Base-by-base conservation (phyloP, 2,888 invertebrate species). In the Acanthosepion lycidas region DNA sequence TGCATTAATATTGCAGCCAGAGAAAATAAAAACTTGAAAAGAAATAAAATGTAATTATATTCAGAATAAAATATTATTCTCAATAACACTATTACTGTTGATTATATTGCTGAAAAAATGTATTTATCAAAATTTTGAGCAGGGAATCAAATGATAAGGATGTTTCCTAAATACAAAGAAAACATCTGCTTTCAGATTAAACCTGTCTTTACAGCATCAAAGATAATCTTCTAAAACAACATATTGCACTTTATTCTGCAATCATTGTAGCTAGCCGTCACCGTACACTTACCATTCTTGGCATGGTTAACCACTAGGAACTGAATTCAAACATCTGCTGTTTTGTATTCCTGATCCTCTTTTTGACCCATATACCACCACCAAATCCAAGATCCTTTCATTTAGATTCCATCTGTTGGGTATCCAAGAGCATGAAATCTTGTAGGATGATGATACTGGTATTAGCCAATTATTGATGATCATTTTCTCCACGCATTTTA, bases 301-400 rank as follows among this genome's bases (percentile, higher is more conserved):
- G n/a, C 78, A 78, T 78, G n/a, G 59, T 59, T 59, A 78, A n/a
- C 78, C 78, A n/a, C n/a, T 9, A 78, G n/a, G 78, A 78, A 78
- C 78, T 78, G 78, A 78, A 78, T n/a, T n/a, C n/a, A 78, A 78
- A 78, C 78, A 78, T 78, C 78, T 78, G 78, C 78, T 78, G 78
- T 78, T 78, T 78, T 78, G 78, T n/a, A n/a, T 9, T 78, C 15
- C n/a, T 28, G n/a, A 78, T 78, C 12, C 78, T 78, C 78, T 64
- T 9, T n/a, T 78, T 78, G 78, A 78, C 78, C 78, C 78, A 78
- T 78, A 78, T 78, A 28, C n/a, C 28, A 64, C 6, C 42, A 23
- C n/a, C 8, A n/a, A n/a, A n/a, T 78, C 78, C n/a, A 78, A 78
- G n/a, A 78, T 59, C 20, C 78, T 78, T 78, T 28, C 78, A 78